Evolutionary conservation across 2,797 vertebrate genomes (phyloP).

Genomic region (Bradypodion pumilum): DNA sequence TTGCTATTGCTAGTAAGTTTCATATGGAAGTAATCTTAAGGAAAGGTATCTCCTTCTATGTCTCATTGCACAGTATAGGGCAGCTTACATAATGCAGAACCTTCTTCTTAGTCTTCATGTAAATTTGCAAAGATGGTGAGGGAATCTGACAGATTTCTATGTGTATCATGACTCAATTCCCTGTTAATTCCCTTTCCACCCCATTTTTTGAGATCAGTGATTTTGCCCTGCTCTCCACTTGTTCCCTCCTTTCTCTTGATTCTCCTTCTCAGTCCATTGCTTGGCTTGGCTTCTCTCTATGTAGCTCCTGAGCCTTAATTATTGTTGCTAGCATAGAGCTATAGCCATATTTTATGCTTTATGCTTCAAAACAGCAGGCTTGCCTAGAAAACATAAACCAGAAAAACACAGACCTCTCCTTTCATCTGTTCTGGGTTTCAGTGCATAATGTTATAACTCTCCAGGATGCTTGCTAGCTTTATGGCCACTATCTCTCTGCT

Average conservation of each 20-base stretch:
- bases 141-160: not conserved
- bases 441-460: constrained; percentile 63
- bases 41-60: too few relatives aligned
- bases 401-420: not conserved
- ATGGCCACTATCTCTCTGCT: too few relatives aligned
- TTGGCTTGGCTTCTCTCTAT: not conserved
- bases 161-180: not conserved
- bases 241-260: not conserved
- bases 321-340: not conserved
- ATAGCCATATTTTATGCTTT: not conserved
- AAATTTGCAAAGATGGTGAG: not conserved
- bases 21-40: too few relatives aligned
- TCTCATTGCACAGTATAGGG: too few relatives aligned
- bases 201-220: not conserved
- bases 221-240: not conserved
- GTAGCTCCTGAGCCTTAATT: constrained; percentile 5
- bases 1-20: not conserved
- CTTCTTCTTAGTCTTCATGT: not conserved
- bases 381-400: not conserved
- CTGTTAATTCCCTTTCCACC: not conserved
- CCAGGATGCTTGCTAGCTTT: too few relatives aligned
- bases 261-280: not conserved
- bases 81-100: too few relatives aligned
- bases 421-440: not conserved
- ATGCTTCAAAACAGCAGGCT: constrained; percentile 2